Conservation (phyloP, 2,113 vertebrate species). For the Channa maculata region DNA sequence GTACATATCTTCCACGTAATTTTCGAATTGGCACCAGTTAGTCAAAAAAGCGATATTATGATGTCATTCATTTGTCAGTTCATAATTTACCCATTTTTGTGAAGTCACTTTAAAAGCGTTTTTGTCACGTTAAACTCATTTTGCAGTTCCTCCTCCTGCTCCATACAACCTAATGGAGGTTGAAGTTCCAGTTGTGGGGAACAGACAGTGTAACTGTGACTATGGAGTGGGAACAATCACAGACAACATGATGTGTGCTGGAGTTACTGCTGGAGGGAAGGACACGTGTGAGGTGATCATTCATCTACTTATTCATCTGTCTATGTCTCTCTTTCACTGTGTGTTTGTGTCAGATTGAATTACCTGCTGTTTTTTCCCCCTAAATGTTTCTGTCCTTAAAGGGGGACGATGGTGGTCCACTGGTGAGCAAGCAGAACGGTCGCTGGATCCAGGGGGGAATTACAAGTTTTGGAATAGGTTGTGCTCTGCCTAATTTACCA, state of each 20-base stretch:
- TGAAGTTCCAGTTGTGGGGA: conserved; percentile 73
- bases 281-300: conserved; percentile 78
- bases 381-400: conserved; percentile 46
- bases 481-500: conserved; percentile 83
- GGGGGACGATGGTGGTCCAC: conserved; percentile 90
- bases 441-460: conserved; percentile 86
- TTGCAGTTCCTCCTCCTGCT: conserved; percentile 14
- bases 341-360: background rate
- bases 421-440: conserved; percentile 81
- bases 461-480: conserved; percentile 87
- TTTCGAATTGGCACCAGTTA: no score
- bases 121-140: background rate
- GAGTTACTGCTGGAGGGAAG: conserved; percentile 75
- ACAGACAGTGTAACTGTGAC: conserved; percentile 66
- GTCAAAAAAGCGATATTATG: no score
- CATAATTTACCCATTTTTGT: no score
- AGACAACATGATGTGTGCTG: conserved; percentile 86
- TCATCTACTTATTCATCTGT: background rate
- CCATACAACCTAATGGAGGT: conserved; percentile 70
- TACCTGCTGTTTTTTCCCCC: background rate
- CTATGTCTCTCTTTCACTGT: no score
- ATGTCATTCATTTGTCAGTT: no score
- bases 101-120: no score
- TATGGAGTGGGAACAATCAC: conserved; percentile 56
- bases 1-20: no score